Base-by-base conservation (phyloP, 2,888 invertebrate genomes). In the Coleophora deauratella region DNA sequence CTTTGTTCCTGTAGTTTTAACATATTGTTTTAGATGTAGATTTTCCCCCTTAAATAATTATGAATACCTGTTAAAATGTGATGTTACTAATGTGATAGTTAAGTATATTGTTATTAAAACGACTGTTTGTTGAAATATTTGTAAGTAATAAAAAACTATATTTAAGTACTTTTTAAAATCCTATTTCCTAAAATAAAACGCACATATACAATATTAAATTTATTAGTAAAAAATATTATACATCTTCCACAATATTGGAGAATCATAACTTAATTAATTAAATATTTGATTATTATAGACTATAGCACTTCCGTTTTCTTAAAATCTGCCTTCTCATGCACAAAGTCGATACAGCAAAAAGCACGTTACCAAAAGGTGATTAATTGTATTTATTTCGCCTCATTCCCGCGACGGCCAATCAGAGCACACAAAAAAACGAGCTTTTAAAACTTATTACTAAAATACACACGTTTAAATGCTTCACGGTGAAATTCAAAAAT, bases 211-310 rank as follows among this genome's bases (percentile, higher is more conserved):
- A 82, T 85, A 85, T 84, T 85, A 85, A 85, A 85, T 85, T 85
- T 85, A 85, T 85, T 85, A 85, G 85, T 85, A 85, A 84, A 85
- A 84, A 85, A 85, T 85, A 85, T 85, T 80, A 85, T 85, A 84
- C 85, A 84, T 85, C 84, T 82, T 84, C 85, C 85, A 82, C 81
- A 84, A 82, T 82, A 81, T 81, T 79, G 85, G 82, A 82, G 81
- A 85, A 82, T 81, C 70, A 78, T 82, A 82, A 84, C 82, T 84
- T 82, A 84, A 81, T 76, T 78, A 72, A 68, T 78, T 79, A 76
- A 78, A 78, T 76, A 84, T 80, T 81, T 80, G 80, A 82, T 81
- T 81, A 82, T 80, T 63, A 79, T 75, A 81, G 78, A 77, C 78
- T 81, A 79, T 75, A 84, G 84, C 82, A 82, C 80, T 79, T 81